Evolutionary conservation across 2,888 invertebrate species (phyloP), one percentile per base, ranked within the genome.

Genomic region (Platerodrilus igneus): DNA sequence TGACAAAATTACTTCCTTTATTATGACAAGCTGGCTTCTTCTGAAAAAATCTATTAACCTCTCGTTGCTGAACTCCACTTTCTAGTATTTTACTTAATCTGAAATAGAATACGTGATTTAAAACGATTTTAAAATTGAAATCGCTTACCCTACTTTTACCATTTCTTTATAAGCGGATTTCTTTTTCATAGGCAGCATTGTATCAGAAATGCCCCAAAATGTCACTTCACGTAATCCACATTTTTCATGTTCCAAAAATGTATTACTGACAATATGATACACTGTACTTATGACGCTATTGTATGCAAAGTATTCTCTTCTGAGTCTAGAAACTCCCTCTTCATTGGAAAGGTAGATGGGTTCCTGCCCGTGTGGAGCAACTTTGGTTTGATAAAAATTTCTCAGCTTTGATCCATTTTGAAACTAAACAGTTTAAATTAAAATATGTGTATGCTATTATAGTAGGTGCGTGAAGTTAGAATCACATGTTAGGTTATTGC

Each of bases 201-300:
- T 76, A 27, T 75, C 72, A 1, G 71, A 69, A 36, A 73, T 68
- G 47, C 74, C 74, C 19, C 75, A 68, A 51, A 71, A 76, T 47
- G 71, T 70, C 0, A 78, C 74, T 57, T 82, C 83, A 37, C 76
- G 75, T 13, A 85, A 63, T 0, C 79, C 78, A 57, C 85, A 85
- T 59, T 84, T 85, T 61, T 85, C 79, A 8, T 75, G 75, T 59
- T 84, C 84, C 10, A 71, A 67, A 56, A 79, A 85, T 35, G 75
- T 78, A 59, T 80, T 78, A 10, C 76, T 75, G 1, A 83, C 76
- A 16, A 82, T 67, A 58, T 81, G 78, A 58, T 83, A 83, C 0
- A 78, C 78, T 0, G 77, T 73, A 1, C 79, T 76, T 1, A 74
- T 68, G 60, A 83, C 83, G 61, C 78, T 78, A 58, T 83, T 79